These are phyloP conservation scores for Drosophila willistoni DNA, from an alignment of 1,140 invertebrate species.

Conservation along the genomic window DNA sequence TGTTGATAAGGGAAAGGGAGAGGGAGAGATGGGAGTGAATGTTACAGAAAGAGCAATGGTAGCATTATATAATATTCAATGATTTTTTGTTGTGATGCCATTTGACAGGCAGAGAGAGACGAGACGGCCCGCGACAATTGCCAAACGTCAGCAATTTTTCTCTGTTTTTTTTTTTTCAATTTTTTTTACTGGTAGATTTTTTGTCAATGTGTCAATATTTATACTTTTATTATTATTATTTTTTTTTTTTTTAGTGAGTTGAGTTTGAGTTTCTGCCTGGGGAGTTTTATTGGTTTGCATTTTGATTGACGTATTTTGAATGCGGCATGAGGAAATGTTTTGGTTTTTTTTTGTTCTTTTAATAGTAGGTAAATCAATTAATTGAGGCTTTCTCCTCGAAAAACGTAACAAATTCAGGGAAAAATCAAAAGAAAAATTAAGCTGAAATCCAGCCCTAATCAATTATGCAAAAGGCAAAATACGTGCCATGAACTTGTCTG, in stretches of 20 bases:
- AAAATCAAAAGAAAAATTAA: constrained; percentile 23
- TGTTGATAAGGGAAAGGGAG: background rate
- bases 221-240: constrained; percentile 25
- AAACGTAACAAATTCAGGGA: constrained; percentile 6
- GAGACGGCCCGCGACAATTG: constrained; percentile 51
- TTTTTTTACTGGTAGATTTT: constrained; percentile 28
- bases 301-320: constrained; percentile 70
- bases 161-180: constrained; percentile 32
- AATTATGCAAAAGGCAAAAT: constrained; percentile 68
- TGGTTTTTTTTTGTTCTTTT: constrained; percentile 13
- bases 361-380: constrained; percentile 56
- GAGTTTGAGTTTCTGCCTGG: constrained; percentile 29
- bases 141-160: constrained; percentile 38
- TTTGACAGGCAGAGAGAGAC: constrained; percentile 27
- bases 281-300: constrained; percentile 51
- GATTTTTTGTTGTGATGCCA: constrained; percentile 32
- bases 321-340: constrained; percentile 40
- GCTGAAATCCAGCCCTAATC: constrained; percentile 33
- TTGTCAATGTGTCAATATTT: constrained; percentile 66
- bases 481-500: constrained; percentile 58
- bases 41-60: no score
- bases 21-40: no score
- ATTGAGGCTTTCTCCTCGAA: constrained; percentile 21
- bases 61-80: constrained; percentile 7
- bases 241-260: constrained; percentile 13